Percentiles rank a stretch among this genome's conserved stretches.
Conservation (phyloP, 2,888 invertebrate genomes). For the Panorpa germanica region DNA sequence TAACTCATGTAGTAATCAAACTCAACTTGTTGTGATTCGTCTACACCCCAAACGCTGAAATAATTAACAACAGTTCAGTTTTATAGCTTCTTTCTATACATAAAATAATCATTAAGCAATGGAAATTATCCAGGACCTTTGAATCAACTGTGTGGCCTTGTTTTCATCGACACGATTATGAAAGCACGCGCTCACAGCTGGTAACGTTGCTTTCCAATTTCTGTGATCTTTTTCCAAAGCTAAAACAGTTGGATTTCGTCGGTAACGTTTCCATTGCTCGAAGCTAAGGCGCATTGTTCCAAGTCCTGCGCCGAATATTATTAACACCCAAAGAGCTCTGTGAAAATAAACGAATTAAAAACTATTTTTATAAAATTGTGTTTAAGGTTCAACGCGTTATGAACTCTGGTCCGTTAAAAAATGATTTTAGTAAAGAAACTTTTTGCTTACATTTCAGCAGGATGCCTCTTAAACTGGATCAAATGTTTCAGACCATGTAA, state of each 20-base stretch:
- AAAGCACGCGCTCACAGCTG: slow-evolving; percentile 22
- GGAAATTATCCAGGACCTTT: slow-evolving; percentile 13
- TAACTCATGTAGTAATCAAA: no score
- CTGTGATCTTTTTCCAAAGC: slow-evolving; percentile 23
- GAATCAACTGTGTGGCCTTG: slow-evolving; percentile 19
- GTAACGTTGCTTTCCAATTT: slow-evolving; percentile 21
- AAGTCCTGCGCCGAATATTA: slow-evolving; percentile 16
- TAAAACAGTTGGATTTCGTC: slow-evolving; percentile 20
- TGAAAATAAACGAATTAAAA: no score
- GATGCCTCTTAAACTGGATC: neutral
- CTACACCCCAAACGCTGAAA: no score
- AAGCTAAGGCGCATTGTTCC: slow-evolving; percentile 16
- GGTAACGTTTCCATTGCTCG: slow-evolving; percentile 18
- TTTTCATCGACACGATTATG: slow-evolving; percentile 20
- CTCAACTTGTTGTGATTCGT: no score
- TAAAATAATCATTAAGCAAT: no score
- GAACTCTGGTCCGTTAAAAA: no score
- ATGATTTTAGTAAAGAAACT: no score
- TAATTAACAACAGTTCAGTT: no score
- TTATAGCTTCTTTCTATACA: no score
- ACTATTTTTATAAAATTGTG: no score
- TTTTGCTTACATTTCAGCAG: no score
- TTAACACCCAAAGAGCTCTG: slow-evolving; percentile 17
- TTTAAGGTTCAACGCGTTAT: no score
- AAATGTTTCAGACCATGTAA: slow-evolving; percentile 2